A percentile compares a stretch with the other conserved stretches of the same genome.
These are phyloP conservation scores for Atherix ibis DNA, from an alignment of 2,888 invertebrate species.

Conservation along the genomic window DNA sequence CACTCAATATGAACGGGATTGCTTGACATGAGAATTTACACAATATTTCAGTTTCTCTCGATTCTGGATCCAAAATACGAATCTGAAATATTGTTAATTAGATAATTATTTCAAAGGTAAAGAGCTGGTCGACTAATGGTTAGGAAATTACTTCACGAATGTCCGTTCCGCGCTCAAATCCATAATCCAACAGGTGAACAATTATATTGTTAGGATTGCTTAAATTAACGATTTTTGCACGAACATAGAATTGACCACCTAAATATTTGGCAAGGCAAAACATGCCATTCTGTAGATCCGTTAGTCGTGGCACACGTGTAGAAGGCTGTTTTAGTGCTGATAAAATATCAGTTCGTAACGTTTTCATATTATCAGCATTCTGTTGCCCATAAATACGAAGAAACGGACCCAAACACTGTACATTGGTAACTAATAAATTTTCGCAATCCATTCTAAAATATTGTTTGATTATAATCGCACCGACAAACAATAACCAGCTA, in stretches of 20 bases:
- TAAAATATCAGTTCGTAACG: constrained; percentile 22
- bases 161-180: constrained; percentile 45
- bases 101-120: too few relatives aligned
- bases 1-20: constrained; percentile 7
- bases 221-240: constrained; percentile 42
- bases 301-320: background rate
- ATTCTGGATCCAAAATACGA: constrained; percentile 5
- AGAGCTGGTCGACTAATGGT: too few relatives aligned
- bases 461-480: too few relatives aligned
- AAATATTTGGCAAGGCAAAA: constrained; percentile 39
- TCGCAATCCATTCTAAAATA: too few relatives aligned
- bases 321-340: constrained; percentile 13
- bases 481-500: too few relatives aligned
- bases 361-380: constrained; percentile 21
- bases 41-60: constrained; percentile 5
- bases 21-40: constrained; percentile 5
- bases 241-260: constrained; percentile 41
- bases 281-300: constrained; percentile 19
- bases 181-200: constrained; percentile 53
- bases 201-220: constrained; percentile 39
- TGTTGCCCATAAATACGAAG: constrained; percentile 56
- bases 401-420: constrained; percentile 52
- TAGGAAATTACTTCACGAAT: constrained; percentile 33
- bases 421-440: constrained; percentile 42
- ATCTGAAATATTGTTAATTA: too few relatives aligned